Base-by-base conservation (phyloP, 2,888 invertebrate species). In the Amblyjoppa fuscipennis region DNA sequence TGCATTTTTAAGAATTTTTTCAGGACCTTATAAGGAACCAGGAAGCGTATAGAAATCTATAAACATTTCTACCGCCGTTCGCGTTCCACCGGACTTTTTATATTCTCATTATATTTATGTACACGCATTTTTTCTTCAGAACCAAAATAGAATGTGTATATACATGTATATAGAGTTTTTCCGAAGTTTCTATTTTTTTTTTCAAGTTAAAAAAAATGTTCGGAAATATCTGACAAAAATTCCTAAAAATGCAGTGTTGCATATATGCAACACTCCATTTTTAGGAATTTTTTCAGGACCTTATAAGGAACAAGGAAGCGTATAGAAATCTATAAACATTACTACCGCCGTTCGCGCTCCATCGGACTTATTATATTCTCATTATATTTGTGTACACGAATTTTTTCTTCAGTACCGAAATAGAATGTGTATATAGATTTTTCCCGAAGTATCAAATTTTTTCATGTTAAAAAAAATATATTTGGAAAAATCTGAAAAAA, bases 301-400 rank as follows among this genome's bases (percentile, higher is more conserved):
- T n/a, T n/a, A n/a, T 6, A 34, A 34, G 53, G 86, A 87, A 86
- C 71, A 82, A 76, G 77, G 77, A 86, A 76, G 78, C 73, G 84
- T 86, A 82, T 86, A 84, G 86, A 86, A 84, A 83, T 86, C 79
- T 81, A 84, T 81, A 82, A 79, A 79, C 76, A 79, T 83, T 75
- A 73, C 56, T 13, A 66, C 53, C 70, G 71, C 59, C 73, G 45
- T 74, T 70, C 64, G 49, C 49, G 45, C 49, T 45, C 59, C 38
- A 61, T 20, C 76, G 4, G 76, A 49, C 51, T 76, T 38, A 76
- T 66, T 31, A 66, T 31, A 66, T 41, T 31, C 66, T 45, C 3
- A 51, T 51, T 64, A 66, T 20, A 64, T 75, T 49, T 49, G 49
- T 49, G 51, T 31, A 20, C 2, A 34, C 64, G 64, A 16, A 3